Base-by-base conservation (phyloP, 2,797 vertebrate species). In the Cossypha polioptera region DNA sequence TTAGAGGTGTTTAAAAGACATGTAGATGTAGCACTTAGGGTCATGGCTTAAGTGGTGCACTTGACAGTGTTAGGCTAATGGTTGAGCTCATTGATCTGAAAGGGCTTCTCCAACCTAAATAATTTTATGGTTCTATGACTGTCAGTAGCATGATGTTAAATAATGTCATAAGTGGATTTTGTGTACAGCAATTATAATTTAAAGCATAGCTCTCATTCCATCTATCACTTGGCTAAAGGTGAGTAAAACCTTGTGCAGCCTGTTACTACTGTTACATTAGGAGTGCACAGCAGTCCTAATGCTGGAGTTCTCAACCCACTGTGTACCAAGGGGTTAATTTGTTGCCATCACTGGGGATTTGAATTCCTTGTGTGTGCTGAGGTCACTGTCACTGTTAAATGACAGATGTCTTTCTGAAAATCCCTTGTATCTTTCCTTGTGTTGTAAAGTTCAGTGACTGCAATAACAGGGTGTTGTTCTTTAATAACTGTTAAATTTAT, bases 351-450 rank as follows among this genome's bases (percentile, higher is more conserved):
- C 95, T 95, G 96, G 95, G 95, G 98, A 97, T 98, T 97, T 98
- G 97, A 97, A 97, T 98, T 98, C 97, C 98, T 98, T 97, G 96
- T 99, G 98, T 98, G 97, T 98, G 98, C 98, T 98, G 98, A 98
- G 98, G 98, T 98, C 98, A 98, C 98, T 98, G 97, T 98, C 98
- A 98, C 98, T 98, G 98, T 97, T 98, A 99, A 99, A 98, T 99
- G 98, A 99, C 99, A 99, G 98, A 99, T 99, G 98, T 99, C 99
- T 99, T 98, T 98, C 98, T 98, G 98, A 98, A 98, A 99, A 99
- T 98, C 97, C 98, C 98, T 98, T 98, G 98, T 97, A 98, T 98
- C 98, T 97, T 98, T 98, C 92, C 97, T 95, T 96, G 96, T 96
- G 95, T 97, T 96, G 95, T 94, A 91, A 97, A 98, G 98, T 98